Evolutionary conservation across 2,888 invertebrate species (phyloP), one percentile per base, ranked within the genome.

Genomic region (Limnephilus auricula): DNA sequence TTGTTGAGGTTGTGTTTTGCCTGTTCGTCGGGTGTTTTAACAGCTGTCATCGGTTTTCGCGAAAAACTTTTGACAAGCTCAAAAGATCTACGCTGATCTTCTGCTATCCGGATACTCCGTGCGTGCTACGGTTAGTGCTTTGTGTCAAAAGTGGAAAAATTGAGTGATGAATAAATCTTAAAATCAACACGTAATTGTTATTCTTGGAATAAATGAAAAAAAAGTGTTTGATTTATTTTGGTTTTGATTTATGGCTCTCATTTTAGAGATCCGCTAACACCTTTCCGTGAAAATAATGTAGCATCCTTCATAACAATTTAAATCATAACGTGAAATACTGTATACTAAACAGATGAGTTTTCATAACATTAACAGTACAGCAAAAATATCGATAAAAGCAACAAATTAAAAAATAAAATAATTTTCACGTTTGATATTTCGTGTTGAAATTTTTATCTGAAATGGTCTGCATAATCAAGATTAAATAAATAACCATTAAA

Each of bases 1-100:
- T 50, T 82, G 50, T 82, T 50, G 32, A 89, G 89, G 89, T 89
- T 80, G 45, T 80, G 82, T 40, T 80, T 12, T 3, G 79, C 89
- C 79, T 15, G 32, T 34, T 32, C 80, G 80, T 82, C 80, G 32
- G 50, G 89, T 82, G 80, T 80, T 65, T 30, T 40, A 40, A n/a
- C 80, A 40, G 79, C 89, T 45, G 79, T 79, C 31, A 32, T 31
- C 89, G 89, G 89, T 25, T 30, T 82, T 45, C 34, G 50, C 32
- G 82, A 45, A 80, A 82, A 82, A 32, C 13, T 82, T 82, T 82
- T 32, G 25, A 31, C 25, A 18, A 34, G 6, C 25, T 15, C 13
- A n/a, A n/a, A n/a, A 82, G 82, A 34, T 82, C 31, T 34, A 10
- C 82, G 25, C 25, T 18, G 82, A 37, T 82, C 82, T 32, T 34